Evolutionary conservation across 2,888 invertebrate genomes (phyloP).

Genomic region (Candidula unifasciata): DNA sequence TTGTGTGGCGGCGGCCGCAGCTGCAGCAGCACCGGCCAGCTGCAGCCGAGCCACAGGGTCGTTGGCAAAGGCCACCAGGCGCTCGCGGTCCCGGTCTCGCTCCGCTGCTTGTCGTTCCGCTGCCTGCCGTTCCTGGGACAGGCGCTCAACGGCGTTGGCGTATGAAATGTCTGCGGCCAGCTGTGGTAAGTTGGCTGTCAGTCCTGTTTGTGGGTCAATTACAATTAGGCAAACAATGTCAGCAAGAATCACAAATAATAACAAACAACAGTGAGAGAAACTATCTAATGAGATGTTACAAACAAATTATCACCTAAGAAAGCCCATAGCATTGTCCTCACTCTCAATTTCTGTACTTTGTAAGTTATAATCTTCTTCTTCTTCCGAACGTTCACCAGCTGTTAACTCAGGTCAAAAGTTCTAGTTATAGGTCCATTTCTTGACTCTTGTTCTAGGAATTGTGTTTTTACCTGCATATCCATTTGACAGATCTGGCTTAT

Average conservation of each 20-base stretch:
- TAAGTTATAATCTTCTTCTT: too few species aligned
- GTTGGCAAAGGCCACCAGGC: slow-evolving; percentile 86
- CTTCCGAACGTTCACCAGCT: too few species aligned
- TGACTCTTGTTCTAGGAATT: too few species aligned
- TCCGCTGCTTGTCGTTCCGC: slow-evolving; percentile 85
- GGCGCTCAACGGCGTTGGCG: slow-evolving; percentile 54
- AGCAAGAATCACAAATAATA: neutral
- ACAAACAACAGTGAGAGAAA: neutral
- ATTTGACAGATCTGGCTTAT: too few species aligned
- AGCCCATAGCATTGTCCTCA: too few species aligned
- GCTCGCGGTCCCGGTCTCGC: slow-evolving; percentile 62
- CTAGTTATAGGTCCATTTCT: too few species aligned
- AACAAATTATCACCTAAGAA: too few species aligned
- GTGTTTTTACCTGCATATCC: too few species aligned
- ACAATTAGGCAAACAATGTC: slow-evolving; percentile 16
- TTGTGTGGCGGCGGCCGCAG: slow-evolving; percentile 50
- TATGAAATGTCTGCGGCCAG: slow-evolving; percentile 56
- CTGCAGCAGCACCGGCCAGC: slow-evolving; percentile 83
- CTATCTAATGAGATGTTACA: too few species aligned
- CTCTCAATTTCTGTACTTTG: too few species aligned
- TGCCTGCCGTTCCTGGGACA: slow-evolving; percentile 79
- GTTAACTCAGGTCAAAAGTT: too few species aligned
- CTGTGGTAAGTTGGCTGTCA: slow-evolving; percentile 47
- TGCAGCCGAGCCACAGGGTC: slow-evolving; percentile 95
- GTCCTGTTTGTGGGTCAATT: slow-evolving; percentile 18